Evolutionary conservation across 2,113 vertebrate genomes (phyloP).

Genomic region (Tor tambroides): DNA sequence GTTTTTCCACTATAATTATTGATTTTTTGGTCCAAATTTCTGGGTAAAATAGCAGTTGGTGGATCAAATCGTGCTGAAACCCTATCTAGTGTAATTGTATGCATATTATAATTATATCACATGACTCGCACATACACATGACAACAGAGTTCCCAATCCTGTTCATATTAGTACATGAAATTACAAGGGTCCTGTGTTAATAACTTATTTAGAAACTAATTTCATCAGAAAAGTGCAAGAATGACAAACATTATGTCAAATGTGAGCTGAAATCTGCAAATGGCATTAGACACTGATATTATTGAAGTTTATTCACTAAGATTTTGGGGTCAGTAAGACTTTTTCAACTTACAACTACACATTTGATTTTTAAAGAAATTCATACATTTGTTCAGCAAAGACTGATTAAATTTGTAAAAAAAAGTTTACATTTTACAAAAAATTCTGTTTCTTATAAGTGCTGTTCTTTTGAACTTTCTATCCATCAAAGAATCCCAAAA

Average conservation of each 20-base stretch:
- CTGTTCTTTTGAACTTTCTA: not conserved
- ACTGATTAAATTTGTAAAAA: no score
- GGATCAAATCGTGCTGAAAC: not conserved
- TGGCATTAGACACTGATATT: not conserved
- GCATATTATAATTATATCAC: not conserved
- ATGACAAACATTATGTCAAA: not conserved
- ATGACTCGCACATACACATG: no score
- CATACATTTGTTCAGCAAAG: not conserved
- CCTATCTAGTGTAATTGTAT: not conserved
- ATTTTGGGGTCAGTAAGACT: not conserved
- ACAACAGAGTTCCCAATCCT: not conserved
- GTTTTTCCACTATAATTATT: not conserved
- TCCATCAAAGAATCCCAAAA: not conserved
- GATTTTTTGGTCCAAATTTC: not conserved
- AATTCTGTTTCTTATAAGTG: no score
- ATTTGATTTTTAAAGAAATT: not conserved
- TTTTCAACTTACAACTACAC: no score
- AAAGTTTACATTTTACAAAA: not conserved
- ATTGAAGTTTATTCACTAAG: not conserved
- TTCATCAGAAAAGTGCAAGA: not conserved
- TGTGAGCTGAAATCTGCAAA: slow-evolving; percentile 19
- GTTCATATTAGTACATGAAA: not conserved
- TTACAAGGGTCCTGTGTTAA: not conserved
- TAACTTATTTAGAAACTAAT: not conserved
- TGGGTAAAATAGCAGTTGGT: not conserved